Base-by-base conservation (phyloP, 2,797 vertebrate genomes). In the Arnoldichthys spilopterus region DNA sequence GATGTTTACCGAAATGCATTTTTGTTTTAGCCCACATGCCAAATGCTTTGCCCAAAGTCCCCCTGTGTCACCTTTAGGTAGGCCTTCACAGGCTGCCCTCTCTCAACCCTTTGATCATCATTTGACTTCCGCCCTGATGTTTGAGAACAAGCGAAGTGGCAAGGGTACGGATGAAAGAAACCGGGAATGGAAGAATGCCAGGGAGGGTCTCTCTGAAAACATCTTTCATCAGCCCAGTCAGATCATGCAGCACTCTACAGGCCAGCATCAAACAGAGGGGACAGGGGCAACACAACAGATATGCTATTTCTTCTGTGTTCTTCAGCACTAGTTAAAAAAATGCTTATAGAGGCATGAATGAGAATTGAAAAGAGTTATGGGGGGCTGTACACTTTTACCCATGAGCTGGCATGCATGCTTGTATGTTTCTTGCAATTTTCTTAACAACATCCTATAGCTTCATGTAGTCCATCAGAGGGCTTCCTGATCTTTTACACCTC, bases 181-280 rank as follows among this genome's bases (percentile, higher is more conserved):
- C 34, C 13, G 13, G 13, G 28, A 66, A 77, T 58, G 40, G 56
- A 69, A 34, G 7, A 77, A 26, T 72, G 66, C 18, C 61, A 20
- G 22, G n/a, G 34, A 67, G 63, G 54, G 68, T n/a, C 34, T 79
- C 20, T 83, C 77, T 70, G 67, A 66, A 83, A 77, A 80, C 43
- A 34, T 74, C 49, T 80, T 63, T 74, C 80, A 74, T 77, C 32
- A 1, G 51, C 6, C 18, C 12, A 73, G 71, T 74, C 58, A 71
- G 63, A 66, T 82, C 61, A 49, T 20, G 5, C 40, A 63, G 71
- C 58, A 40, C 47, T 77, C 30, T 32, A 51, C 40, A 69, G 34
- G 13, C 54, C 47, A 45, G 43, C 22, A 56, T 77, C 24, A 20
- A 16, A 74, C 63, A 49, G 64, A 80, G 43, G 12, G 53, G 51